Percentiles rank a stretch among this genome's conserved stretches.
Evolutionary conservation across 2,113 vertebrate species (phyloP).

Genomic region (Rhea pennata): DNA sequence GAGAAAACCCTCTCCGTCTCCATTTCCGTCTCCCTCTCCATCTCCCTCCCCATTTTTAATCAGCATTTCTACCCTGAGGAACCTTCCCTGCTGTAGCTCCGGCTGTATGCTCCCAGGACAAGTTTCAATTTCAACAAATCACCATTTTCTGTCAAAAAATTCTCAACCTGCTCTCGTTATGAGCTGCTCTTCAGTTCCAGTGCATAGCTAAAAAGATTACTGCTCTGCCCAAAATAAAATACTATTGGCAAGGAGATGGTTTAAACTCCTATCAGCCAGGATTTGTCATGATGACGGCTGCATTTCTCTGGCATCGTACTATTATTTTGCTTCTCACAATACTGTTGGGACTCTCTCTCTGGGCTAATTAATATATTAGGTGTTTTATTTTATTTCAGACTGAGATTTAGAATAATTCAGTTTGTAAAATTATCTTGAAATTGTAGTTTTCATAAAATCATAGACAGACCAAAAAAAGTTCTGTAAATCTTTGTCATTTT

Average conservation of each 20-base stretch:
- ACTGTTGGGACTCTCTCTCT: slow-evolving; percentile 67
- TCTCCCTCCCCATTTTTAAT: neutral
- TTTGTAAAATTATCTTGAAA: slow-evolving; percentile 69
- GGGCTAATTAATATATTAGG: slow-evolving; percentile 69
- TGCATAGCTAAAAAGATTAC: slow-evolving; percentile 23
- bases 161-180: neutral
- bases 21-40: neutral
- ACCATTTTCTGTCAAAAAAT: slow-evolving; percentile 58
- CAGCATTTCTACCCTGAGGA: neutral
- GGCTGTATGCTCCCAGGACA: neutral
- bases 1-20: neutral
- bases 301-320: slow-evolving; percentile 37
- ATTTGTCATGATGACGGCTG: slow-evolving; percentile 58
- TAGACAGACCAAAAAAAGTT: slow-evolving; percentile 87
- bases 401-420: slow-evolving; percentile 61
- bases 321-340: slow-evolving; percentile 62
- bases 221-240: slow-evolving; percentile 46
- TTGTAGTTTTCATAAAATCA: slow-evolving; percentile 82
- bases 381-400: slow-evolving; percentile 57
- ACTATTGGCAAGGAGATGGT: slow-evolving; percentile 53
- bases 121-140: slow-evolving; percentile 50
- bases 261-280: slow-evolving; percentile 52
- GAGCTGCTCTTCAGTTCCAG: neutral
- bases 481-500: slow-evolving; percentile 87
- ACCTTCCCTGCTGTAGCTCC: neutral